Conservation (phyloP, 2,113 vertebrate species). For the Halichoeres trimaculatus region DNA sequence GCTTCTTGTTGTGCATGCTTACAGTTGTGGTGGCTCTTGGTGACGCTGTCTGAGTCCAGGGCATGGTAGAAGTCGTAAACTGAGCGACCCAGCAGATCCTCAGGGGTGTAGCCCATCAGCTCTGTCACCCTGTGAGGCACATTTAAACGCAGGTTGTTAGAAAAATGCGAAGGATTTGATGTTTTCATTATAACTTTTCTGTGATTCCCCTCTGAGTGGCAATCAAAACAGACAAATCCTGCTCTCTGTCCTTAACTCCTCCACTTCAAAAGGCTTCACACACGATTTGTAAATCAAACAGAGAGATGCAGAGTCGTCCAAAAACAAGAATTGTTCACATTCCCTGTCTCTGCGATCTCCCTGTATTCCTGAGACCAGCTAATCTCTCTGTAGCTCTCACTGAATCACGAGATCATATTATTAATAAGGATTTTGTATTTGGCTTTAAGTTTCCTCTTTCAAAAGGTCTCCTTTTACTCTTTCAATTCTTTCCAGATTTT, state of each 20-base stretch:
- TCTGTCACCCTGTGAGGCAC: conserved; percentile 88
- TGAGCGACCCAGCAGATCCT: conserved; percentile 94
- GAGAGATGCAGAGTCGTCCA: conserved; percentile 25
- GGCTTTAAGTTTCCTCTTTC: neutral
- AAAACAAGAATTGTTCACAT: conserved; percentile 46
- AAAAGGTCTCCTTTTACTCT: neutral
- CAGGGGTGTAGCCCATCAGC: conserved; percentile 94
- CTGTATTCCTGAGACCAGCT: conserved; percentile 48
- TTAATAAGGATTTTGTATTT: conserved; percentile 20
- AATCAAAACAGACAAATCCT: conserved; percentile 1
- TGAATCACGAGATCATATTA: conserved; percentile 41
- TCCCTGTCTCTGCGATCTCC: conserved; percentile 1
- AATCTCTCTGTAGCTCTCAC: conserved; percentile 40
- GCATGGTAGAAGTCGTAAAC: conserved; percentile 97
- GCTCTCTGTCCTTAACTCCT: neutral
- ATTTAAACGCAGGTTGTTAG: neutral
- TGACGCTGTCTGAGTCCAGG: conserved; percentile 93
- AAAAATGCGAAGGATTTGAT: neutral
- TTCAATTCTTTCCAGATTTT: conserved; percentile 27
- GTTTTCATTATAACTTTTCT: neutral
- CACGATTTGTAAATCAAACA: conserved; percentile 17
- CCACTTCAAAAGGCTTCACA: conserved; percentile 54
- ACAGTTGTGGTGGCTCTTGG: conserved; percentile 97
- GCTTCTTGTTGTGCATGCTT: conserved; percentile 66
- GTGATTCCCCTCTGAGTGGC: neutral